Evolutionary conservation across 2,888 invertebrate genomes (phyloP).

Genomic region (Cheilosia urbana): DNA sequence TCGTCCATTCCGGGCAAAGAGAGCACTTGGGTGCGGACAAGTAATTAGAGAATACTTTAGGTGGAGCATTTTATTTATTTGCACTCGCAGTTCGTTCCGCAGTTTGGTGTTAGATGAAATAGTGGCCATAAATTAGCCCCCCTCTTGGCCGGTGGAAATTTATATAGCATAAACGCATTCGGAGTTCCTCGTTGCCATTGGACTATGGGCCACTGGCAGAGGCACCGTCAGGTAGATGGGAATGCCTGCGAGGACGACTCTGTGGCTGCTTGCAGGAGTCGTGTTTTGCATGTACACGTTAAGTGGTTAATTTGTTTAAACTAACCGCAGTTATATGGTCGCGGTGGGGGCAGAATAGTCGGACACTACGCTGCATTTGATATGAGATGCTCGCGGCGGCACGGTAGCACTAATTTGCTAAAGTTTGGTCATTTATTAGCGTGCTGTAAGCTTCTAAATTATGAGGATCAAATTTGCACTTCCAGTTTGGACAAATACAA

Average conservation of each 20-base stretch:
- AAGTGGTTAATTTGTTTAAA: slow-evolving; percentile 75
- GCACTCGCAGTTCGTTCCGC: slow-evolving; percentile 62
- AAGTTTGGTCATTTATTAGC: slow-evolving; percentile 70
- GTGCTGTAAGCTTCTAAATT: slow-evolving; percentile 52
- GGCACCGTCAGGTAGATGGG: slow-evolving; percentile 1
- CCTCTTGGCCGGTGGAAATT: slow-evolving; percentile 49
- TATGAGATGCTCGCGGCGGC: slow-evolving; percentile 36
- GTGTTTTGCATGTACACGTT: slow-evolving; percentile 72
- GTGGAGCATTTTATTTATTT: slow-evolving; percentile 73
- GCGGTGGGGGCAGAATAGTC: slow-evolving; percentile 3
- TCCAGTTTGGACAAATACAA: slow-evolving; percentile 4
- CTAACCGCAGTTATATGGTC: slow-evolving; percentile 47
- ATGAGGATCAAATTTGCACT: slow-evolving; percentile 66
- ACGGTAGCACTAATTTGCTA: slow-evolving; percentile 73
- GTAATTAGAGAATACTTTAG: slow-evolving; percentile 74
- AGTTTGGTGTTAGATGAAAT: slow-evolving; percentile 73
- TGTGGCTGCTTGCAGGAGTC: slow-evolving; percentile 57
- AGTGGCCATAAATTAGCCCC: slow-evolving; percentile 69
- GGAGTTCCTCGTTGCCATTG: slow-evolving; percentile 38
- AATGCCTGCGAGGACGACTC: slow-evolving; percentile 32
- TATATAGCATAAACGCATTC: slow-evolving; percentile 66
- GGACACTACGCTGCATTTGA: slow-evolving; percentile 7
- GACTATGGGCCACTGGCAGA: neutral
- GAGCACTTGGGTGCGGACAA: slow-evolving; percentile 66
- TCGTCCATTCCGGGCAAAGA: neutral